Percentiles rank a stretch among this genome's conserved stretches.
Evolutionary conservation across 2,888 invertebrate species (phyloP).

Genomic region (Rhopalosiphum nymphaeae): DNA sequence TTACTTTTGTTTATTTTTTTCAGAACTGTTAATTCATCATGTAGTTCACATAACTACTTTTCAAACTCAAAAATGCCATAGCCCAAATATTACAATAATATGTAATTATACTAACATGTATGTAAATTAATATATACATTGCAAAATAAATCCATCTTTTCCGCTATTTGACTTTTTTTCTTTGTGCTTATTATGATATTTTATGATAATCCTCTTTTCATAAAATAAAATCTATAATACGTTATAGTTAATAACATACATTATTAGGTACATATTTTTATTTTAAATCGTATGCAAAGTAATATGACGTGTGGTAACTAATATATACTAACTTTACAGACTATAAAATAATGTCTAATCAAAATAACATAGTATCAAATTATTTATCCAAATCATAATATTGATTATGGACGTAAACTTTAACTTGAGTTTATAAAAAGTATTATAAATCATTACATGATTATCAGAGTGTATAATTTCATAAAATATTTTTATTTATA

Average conservation of each 20-base stretch:
- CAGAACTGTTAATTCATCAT: conserved; percentile 35
- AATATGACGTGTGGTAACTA: neutral
- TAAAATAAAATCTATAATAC: neutral
- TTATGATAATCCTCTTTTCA: neutral
- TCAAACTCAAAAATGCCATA: conserved; percentile 30
- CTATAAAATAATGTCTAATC: neutral
- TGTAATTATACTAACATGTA: neutral
- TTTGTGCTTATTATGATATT: neutral
- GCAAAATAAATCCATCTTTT: neutral
- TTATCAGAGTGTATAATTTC: neutral
- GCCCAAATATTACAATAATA: conserved; percentile 18
- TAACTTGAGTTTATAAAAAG: neutral
- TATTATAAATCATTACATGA: neutral
- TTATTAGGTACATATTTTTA: neutral
- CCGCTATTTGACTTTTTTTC: neutral
- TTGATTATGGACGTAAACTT: neutral
- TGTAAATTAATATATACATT: neutral
- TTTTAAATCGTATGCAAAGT: neutral
- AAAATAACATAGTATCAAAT: neutral
- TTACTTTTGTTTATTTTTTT: neutral
- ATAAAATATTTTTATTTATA: neutral
- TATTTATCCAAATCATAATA: neutral
- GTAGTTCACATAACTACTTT: neutral
- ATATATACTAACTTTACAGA: neutral
- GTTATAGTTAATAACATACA: neutral